Percentiles rank a stretch among this genome's conserved stretches.
phyloP scores from a whole-genome alignment of 1,140 invertebrate species.

The Pomacea maculata region DNA sequence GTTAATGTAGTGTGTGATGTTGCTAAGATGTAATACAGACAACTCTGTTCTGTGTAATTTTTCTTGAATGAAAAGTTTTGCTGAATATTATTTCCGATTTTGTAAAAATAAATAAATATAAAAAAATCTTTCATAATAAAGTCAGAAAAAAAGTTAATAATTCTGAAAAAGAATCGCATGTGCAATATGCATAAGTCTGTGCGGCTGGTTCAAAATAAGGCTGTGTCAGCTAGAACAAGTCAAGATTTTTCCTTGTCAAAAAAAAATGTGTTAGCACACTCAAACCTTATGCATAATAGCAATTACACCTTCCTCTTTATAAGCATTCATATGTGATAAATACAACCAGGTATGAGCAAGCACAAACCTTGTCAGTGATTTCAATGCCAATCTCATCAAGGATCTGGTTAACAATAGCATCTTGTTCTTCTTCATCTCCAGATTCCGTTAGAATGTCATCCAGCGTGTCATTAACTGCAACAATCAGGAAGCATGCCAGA shows the following conservation, averaged over 20 bases:
- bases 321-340: neutral
- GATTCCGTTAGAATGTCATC: conserved; percentile 90
- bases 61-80: too few relatives aligned
- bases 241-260: neutral
- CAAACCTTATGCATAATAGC: neutral
- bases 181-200: too few relatives aligned
- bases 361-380: conserved; percentile 82
- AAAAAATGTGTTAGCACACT: neutral
- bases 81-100: too few relatives aligned
- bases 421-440: conserved; percentile 89
- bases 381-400: conserved; percentile 97
- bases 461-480: conserved; percentile 86
- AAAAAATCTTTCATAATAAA: too few relatives aligned
- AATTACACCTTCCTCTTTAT: neutral
- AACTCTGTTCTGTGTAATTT: too few relatives aligned
- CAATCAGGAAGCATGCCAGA: conserved; percentile 27
- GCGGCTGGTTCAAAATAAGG: too few relatives aligned
- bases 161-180: too few relatives aligned
- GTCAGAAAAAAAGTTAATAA: too few relatives aligned
- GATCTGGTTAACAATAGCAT: conserved; percentile 86
- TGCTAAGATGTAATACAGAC: too few relatives aligned
- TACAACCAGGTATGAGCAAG: neutral
- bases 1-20: too few relatives aligned
- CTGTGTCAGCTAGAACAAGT: neutral
- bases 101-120: too few relatives aligned